These are phyloP conservation scores for Ferrisia virgata DNA, from an alignment of 2,888 invertebrate species.

Conservation along the genomic window DNA sequence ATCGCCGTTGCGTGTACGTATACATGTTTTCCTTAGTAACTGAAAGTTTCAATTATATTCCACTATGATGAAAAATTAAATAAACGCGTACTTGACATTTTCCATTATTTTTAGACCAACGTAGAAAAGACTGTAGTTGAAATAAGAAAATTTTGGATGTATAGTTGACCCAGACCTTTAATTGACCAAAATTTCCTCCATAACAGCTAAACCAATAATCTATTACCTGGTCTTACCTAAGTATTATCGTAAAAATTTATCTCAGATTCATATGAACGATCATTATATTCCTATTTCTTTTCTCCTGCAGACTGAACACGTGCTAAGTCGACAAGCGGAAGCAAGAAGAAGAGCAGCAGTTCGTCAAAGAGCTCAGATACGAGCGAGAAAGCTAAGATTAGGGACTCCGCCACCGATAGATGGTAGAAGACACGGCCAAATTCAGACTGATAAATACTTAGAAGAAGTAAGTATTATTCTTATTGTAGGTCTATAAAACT, in stretches of 20 bases:
- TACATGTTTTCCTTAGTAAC: conserved; percentile 30
- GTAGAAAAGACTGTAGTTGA: too few relatives aligned
- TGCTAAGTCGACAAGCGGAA: conserved; percentile 59
- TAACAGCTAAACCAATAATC: too few relatives aligned
- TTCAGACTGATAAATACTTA: conserved; percentile 86
- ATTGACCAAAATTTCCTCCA: too few relatives aligned
- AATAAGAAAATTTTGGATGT: not conserved
- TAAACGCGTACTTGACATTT: conserved; percentile 15
- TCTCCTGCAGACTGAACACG: conserved; percentile 27
- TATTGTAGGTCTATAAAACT: too few relatives aligned
- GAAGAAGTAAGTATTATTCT: conserved; percentile 77
- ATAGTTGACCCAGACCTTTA: too few relatives aligned
- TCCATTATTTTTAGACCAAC: not conserved
- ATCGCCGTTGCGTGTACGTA: not conserved
- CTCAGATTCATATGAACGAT: too few relatives aligned
- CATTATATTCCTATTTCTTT: too few relatives aligned
- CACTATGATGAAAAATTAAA: conserved; percentile 4
- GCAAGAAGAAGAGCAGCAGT: conserved; percentile 71
- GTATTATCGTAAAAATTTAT: too few relatives aligned
- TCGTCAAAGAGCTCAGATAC: conserved; percentile 63
- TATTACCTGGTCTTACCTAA: too few relatives aligned
- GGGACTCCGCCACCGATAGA: conserved; percentile 75
- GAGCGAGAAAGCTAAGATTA: conserved; percentile 57
- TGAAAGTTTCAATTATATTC: conserved; percentile 27
- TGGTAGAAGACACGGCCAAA: conserved; percentile 78